phyloP scores from a whole-genome alignment of 2,888 invertebrate species.

The Aleiodes alternator region DNA sequence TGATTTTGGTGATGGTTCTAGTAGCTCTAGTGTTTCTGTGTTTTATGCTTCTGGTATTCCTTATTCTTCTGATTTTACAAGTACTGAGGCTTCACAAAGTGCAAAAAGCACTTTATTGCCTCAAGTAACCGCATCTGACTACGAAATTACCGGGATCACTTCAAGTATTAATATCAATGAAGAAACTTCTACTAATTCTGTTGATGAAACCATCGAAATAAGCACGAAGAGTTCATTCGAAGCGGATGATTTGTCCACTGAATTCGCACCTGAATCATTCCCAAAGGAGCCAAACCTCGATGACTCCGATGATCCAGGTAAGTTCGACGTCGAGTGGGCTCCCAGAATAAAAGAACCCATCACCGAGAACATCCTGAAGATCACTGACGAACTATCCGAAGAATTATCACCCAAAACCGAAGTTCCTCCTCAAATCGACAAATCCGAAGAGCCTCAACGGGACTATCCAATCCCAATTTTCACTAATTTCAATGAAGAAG shows the following conservation, averaged over 20 bases:
- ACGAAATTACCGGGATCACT: background rate
- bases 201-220: background rate
- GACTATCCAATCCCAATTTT: constrained; percentile 74
- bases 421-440: constrained; percentile 22
- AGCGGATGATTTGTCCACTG: background rate
- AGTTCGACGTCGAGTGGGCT: background rate
- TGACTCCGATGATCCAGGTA: constrained; percentile 23
- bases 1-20: constrained; percentile 13
- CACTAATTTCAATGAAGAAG: constrained; percentile 72
- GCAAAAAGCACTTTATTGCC: background rate
- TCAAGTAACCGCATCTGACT: background rate
- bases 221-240: background rate
- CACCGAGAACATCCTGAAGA: constrained; percentile 40
- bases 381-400: constrained; percentile 38
- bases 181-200: background rate
- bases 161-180: background rate
- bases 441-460: constrained; percentile 70
- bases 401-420: constrained; percentile 60
- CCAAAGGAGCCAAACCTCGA: constrained; percentile 2
- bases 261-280: background rate
- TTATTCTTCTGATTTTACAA: constrained; percentile 4
- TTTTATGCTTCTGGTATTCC: constrained; percentile 37
- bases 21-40: constrained; percentile 44
- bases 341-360: constrained; percentile 52
- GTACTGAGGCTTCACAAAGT: constrained; percentile 7